Percentiles rank a stretch among this genome's conserved stretches.
Conservation (phyloP, 2,797 vertebrate species). For the Bovichtus diacanthus region DNA sequence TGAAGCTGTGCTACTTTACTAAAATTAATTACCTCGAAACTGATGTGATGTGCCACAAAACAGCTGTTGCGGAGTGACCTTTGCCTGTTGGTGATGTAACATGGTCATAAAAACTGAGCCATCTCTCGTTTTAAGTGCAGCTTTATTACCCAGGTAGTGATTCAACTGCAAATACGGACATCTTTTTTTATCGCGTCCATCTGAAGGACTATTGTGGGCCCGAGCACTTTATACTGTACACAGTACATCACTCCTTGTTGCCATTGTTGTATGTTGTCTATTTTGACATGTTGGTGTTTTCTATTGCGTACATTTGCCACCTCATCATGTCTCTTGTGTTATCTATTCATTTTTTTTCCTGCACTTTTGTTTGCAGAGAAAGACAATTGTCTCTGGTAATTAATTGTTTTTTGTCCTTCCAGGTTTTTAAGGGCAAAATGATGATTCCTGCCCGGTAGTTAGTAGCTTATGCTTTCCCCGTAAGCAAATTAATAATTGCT, state of each 20-base stretch:
- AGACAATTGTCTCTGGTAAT: background rate
- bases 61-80: constrained; percentile 58
- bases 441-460: background rate
- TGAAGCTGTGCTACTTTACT: constrained; percentile 34
- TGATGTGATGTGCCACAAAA: constrained; percentile 57
- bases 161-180: constrained; percentile 38
- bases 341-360: background rate
- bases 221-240: constrained; percentile 21
- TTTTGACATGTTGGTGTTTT: background rate
- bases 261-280: constrained; percentile 7
- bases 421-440: background rate
- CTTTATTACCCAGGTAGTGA: constrained; percentile 43
- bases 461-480: background rate
- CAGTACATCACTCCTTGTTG: constrained; percentile 17
- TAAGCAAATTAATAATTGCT: constrained; percentile 7
- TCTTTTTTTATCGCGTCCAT: constrained; percentile 48
- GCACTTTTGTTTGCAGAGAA: constrained; percentile 3
- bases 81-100: constrained; percentile 57
- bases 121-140: constrained; percentile 51
- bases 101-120: constrained; percentile 47
- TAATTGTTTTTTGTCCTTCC: constrained; percentile 1
- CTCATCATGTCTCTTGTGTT: background rate
- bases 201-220: constrained; percentile 22
- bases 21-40: constrained; percentile 54
- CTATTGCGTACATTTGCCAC: background rate